A percentile compares a stretch with the other conserved stretches of the same genome.
Conservation (phyloP, 2,888 invertebrate genomes). For the Galeopsomyia nigrocyanea region DNA sequence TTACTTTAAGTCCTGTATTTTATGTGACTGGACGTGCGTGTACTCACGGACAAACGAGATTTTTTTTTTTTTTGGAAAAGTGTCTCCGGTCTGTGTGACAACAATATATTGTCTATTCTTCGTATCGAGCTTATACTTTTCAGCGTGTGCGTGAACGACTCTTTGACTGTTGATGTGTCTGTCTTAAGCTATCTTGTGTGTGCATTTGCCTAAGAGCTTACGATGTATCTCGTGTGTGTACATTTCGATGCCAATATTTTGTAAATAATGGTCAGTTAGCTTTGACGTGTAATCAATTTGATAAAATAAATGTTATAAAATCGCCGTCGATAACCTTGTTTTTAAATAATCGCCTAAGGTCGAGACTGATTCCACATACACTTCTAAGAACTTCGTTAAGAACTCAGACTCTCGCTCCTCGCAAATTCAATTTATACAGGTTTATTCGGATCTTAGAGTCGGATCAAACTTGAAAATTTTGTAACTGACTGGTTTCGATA, state of each 20-base stretch:
- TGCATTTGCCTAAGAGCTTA: conserved; percentile 21
- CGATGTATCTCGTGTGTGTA: conserved; percentile 13
- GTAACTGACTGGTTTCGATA: no score
- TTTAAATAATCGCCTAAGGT: background rate
- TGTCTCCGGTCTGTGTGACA: background rate
- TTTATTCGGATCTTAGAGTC: no score
- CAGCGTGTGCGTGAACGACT: background rate
- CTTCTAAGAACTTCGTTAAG: no score
- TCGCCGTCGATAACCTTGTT: conserved; percentile 15
- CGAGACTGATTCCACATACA: no score
- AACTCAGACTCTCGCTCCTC: no score
- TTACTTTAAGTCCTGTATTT: conserved; percentile 14
- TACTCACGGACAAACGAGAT: background rate
- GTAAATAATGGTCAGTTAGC: conserved; percentile 12
- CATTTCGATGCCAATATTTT: conserved; percentile 18
- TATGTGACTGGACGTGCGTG: background rate
- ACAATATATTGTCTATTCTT: conserved; percentile 21
- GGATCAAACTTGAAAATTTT: no score
- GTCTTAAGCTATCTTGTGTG: background rate
- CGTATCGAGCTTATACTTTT: background rate
- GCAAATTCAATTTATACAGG: no score
- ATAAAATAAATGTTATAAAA: conserved; percentile 36
- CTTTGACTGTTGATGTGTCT: conserved; percentile 18
- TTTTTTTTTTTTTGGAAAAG: conserved; percentile 7
- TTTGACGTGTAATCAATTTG: conserved; percentile 28